Evolutionary conservation across 2,888 invertebrate genomes (phyloP), one percentile per base, ranked within the genome.

Genomic region (Hypselothyrea guttata): DNA sequence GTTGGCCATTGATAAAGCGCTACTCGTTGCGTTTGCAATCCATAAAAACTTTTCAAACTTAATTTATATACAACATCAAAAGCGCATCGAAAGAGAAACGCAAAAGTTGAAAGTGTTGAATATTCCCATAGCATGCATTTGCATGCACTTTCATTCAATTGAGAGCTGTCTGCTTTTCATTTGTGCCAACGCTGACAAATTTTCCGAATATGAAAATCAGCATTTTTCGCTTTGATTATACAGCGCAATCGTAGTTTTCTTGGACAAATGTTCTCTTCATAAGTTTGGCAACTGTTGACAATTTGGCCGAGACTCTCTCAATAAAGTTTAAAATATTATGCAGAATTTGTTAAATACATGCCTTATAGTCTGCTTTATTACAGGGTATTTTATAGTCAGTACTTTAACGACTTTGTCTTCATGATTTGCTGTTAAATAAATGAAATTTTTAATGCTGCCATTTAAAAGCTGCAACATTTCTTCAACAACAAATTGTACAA

Each of bases 41-140:
- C 33, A 59, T 30, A 40, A 60, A 71, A 72, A 57, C 51, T 64
- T 79, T 74, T 60, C 42, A 64, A 74, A 74, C 47, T 74, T 82
- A 82, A 84, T 84, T 84, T 84, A 84, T 84, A 71, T 78, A 53
- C 62, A 64, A 58, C 71, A 81, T 76, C 64, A 78, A 76, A 72
- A 62, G 70, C 58, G 70, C 54, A 69, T 56, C 35, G 30, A 31
- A 31, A 49, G 15, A 9, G 15, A 27, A n/a, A n/a, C 27, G 35
- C 40, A 15, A 35, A 12, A 11, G 22, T 18, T 37, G 13, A 12
- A 15, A 8, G 28, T 7, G 33, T 7, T 22, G n/a, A n/a, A n/a
- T n/a, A n/a, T n/a, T n/a, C n/a, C n/a, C n/a, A n/a, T n/a, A n/a
- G n/a, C n/a, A n/a, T n/a, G 38, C 9, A 15, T n/a, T 5, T 37